phyloP scores from a whole-genome alignment of 2,113 vertebrate species.

The Entosphenus tridentatus region DNA sequence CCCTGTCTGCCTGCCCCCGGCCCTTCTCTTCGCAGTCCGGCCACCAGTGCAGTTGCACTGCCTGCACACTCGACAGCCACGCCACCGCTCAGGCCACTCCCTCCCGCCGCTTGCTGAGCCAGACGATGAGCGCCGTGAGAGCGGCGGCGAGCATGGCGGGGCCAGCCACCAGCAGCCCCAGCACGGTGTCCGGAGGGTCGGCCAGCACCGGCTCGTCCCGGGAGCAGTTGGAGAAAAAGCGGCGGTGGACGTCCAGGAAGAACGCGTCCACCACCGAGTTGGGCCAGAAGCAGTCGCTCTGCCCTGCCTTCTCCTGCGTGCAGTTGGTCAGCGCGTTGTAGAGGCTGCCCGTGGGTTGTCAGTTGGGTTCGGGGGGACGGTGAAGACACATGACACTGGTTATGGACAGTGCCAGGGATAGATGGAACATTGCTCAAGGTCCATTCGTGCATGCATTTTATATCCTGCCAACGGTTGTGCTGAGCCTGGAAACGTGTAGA shows the following conservation, averaged over 20 bases:
- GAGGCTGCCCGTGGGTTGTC: slow-evolving; percentile 18
- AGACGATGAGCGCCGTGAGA: slow-evolving; percentile 59
- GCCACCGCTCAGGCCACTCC: slow-evolving; percentile 29
- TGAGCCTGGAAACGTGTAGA: too few species aligned
- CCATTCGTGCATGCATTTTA: too few species aligned
- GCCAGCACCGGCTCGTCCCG: slow-evolving; percentile 32
- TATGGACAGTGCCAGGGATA: too few species aligned
- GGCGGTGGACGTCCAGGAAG: slow-evolving; percentile 46
- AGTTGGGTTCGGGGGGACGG: too few species aligned
- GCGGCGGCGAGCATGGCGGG: slow-evolving; percentile 56
- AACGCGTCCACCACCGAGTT: slow-evolving; percentile 54
- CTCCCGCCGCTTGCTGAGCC: slow-evolving; percentile 58
- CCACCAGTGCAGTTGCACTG: too few species aligned
- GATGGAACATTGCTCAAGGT: too few species aligned
- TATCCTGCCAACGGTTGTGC: too few species aligned
- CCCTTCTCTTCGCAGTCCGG: too few species aligned
- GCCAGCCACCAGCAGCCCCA: slow-evolving; percentile 54
- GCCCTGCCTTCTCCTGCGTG: slow-evolving; percentile 31
- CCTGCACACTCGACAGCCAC: too few species aligned
- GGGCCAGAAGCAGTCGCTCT: slow-evolving; percentile 62
- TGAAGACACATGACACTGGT: too few species aligned
- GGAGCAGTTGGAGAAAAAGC: slow-evolving; percentile 55
- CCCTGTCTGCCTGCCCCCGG: too few species aligned
- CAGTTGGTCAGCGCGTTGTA: slow-evolving; percentile 62
- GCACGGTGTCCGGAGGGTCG: slow-evolving; percentile 46